Conservation (phyloP, 1,140 invertebrate species). For the Microplitis demolitor region DNA sequence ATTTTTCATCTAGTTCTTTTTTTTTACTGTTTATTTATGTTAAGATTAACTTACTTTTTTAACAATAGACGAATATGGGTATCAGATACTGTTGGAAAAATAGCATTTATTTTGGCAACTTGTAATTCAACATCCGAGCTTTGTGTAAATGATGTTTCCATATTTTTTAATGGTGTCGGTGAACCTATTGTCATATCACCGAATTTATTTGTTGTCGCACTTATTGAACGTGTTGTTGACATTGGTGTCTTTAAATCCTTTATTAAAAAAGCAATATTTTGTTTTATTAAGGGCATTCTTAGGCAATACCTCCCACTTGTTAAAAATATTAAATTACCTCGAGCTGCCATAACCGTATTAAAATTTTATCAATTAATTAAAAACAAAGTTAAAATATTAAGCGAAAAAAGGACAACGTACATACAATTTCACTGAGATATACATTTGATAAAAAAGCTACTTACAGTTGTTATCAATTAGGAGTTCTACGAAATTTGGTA, state of each 20-base stretch:
- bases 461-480: too few species aligned
- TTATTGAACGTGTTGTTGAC: constrained; percentile 56
- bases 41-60: constrained; percentile 75
- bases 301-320: too few species aligned
- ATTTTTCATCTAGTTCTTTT: constrained; percentile 18
- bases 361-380: too few species aligned
- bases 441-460: too few species aligned
- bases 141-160: constrained; percentile 70
- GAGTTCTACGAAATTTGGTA: too few species aligned
- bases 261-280: constrained; percentile 34
- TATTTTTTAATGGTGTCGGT: constrained; percentile 62
- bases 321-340: too few species aligned
- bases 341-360: too few species aligned
- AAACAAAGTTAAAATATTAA: too few species aligned
- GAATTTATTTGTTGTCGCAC: constrained; percentile 54
- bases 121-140: constrained; percentile 71
- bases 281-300: not conserved
- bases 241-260: constrained; percentile 61
- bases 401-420: too few species aligned
- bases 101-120: constrained; percentile 82
- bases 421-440: too few species aligned
- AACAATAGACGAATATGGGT: constrained; percentile 84
- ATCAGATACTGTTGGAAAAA: constrained; percentile 90
- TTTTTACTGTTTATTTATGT: not conserved
- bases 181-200: constrained; percentile 57